Base-by-base conservation (phyloP, 2,888 invertebrate species). In the Caenorhabditis doughertyi region DNA sequence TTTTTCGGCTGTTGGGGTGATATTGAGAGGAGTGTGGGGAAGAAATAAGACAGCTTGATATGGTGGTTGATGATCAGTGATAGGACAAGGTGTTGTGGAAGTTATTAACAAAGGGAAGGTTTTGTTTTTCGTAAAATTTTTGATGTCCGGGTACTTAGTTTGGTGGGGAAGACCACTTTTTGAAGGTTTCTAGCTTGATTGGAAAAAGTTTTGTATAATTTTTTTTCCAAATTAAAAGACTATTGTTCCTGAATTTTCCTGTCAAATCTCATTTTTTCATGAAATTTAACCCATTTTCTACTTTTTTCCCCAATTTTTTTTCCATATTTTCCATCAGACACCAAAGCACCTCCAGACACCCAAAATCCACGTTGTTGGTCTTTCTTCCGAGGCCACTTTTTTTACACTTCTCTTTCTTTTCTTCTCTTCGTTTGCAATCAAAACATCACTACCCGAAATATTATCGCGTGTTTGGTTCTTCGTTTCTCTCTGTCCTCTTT, bases 361-460 rank as follows among this genome's bases (percentile, higher is more conserved):
- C 58, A 25, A 49, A 32, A 39, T 58, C 73, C 73, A 73, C 73
- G 73, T 64, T 62, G 64, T 73, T 73, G 73, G 53, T 44, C 64
- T 73, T 16, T n/a, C 8, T 32, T 56, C 35, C 64, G 51, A 27
- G 47, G 25, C 18, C 23, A 23, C 5, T 29, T 27, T 47, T 64
- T 21, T 64, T 64, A 72, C 73, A 55, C 44, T 27, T 27, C 3
- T n/a, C n/a, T n/a, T n/a, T n/a, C n/a, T n/a, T n/a, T n/a, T n/a
- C n/a, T n/a, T 25, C 25, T 47, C 21, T 16, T 29, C n/a, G 3
- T 25, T 49, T 47, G 44, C 62, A 42, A 60, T 18, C 13, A 62
- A 72, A 62, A 62, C 64, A 56, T 21, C 42, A 13, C 42, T 21
- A 49, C 55, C 58, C 21, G 35, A 39, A 3, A n/a, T n/a, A n/a